Evolutionary conservation across 2,797 vertebrate genomes (phyloP).

Genomic region (Vipera latastei): DNA sequence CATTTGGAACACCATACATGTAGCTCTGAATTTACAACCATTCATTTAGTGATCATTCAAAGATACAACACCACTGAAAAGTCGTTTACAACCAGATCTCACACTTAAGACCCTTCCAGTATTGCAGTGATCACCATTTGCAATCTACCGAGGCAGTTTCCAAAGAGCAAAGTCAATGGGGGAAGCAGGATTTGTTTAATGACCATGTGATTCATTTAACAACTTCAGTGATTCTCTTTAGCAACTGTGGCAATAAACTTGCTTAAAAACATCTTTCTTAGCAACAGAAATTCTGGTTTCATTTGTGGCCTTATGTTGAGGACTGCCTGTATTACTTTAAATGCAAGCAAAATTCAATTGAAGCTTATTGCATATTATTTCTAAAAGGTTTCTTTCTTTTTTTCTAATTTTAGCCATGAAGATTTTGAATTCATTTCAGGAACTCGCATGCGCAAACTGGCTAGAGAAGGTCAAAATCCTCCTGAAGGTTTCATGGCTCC

Average conservation of each 20-base stretch:
- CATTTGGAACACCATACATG: background rate
- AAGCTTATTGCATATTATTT: constrained; percentile 26
- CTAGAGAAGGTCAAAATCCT: constrained; percentile 90
- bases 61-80: background rate
- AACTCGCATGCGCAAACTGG: constrained; percentile 95
- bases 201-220: background rate
- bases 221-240: background rate
- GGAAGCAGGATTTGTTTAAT: background rate
- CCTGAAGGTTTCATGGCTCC: constrained; percentile 96
- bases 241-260: background rate
- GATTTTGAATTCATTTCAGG: constrained; percentile 99
- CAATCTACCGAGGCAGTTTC: background rate
- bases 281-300: background rate
- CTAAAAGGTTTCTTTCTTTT: constrained; percentile 27
- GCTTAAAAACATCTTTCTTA: background rate
- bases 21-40: background rate
- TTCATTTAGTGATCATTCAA: background rate
- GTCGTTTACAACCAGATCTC: background rate
- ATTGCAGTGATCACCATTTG: background rate
- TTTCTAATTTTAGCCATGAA: constrained; percentile 78
- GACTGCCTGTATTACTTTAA: background rate
- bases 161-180: background rate
- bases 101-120: background rate
- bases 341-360: background rate
- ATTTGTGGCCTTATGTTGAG: background rate